phyloP scores from a whole-genome alignment of 2,888 invertebrate genomes.

The Conus canariensis region DNA sequence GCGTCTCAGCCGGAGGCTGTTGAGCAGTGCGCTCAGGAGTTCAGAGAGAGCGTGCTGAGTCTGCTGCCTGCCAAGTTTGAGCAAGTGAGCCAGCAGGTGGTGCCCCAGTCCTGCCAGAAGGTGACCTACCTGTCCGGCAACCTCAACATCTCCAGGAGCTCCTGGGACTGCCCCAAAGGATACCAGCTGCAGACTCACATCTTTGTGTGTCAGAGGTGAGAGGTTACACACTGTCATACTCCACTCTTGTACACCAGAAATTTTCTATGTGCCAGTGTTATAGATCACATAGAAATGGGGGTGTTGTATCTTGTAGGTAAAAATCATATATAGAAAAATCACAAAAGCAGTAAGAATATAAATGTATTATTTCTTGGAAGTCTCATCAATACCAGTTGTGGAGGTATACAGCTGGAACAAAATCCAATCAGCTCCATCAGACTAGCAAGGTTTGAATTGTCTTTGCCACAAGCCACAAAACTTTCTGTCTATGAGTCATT shows the following conservation, averaged over 20 bases:
- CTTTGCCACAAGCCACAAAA: no score
- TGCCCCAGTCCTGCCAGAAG: constrained; percentile 38
- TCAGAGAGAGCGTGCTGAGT: constrained; percentile 16
- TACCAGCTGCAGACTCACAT: constrained; percentile 38
- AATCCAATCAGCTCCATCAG: no score
- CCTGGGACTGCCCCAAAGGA: constrained; percentile 50
- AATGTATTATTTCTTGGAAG: no score
- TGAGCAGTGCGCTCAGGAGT: constrained; percentile 48
- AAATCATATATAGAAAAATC: not conserved
- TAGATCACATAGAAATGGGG: no score
- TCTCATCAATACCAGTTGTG: no score
- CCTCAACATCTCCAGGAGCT: constrained; percentile 42
- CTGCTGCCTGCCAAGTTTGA: constrained; percentile 45
- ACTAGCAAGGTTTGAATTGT: no score
- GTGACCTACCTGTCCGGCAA: constrained; percentile 41
- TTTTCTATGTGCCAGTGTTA: no score
- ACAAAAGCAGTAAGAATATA: no score
- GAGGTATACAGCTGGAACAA: no score
- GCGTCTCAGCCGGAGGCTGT: constrained; percentile 38
- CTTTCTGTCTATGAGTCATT: no score
- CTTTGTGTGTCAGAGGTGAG: constrained; percentile 42
- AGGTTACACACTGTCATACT: not conserved
- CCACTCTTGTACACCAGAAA: not conserved
- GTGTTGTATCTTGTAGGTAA: no score
- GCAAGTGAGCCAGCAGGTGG: constrained; percentile 27